These are phyloP conservation scores for Leptinotarsa texana DNA, from an alignment of 1,140 invertebrate genomes.

Conservation along the genomic window DNA sequence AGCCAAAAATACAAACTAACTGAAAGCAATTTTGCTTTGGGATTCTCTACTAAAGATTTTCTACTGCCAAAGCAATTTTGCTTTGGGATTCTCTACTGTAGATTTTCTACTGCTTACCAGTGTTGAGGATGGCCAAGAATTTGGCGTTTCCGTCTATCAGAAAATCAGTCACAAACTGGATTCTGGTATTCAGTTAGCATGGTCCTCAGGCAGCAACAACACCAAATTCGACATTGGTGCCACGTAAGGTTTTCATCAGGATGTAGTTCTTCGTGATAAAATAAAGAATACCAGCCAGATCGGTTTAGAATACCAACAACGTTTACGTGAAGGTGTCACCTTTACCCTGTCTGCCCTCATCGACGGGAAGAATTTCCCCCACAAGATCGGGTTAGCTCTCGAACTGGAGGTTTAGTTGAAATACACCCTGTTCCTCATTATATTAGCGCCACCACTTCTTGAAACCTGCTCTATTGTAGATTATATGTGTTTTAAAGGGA, in stretches of 20 bases:
- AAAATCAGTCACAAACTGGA: constrained; percentile 85
- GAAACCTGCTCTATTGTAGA: constrained; percentile 49
- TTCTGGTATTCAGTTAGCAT: constrained; percentile 86
- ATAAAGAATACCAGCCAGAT: constrained; percentile 94
- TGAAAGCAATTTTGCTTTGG: constrained; percentile 89
- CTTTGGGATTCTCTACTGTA: constrained; percentile 84
- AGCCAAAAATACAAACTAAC: constrained; percentile 85
- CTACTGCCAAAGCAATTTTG: constrained; percentile 82
- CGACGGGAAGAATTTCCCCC: constrained; percentile 97
- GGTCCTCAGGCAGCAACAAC: constrained; percentile 85
- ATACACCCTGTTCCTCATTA: constrained; percentile 33
- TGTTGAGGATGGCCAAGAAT: constrained; percentile 92
- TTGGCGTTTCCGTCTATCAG: constrained; percentile 91
- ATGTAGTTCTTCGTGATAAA: constrained; percentile 86
- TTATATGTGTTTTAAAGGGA: constrained; percentile 45
- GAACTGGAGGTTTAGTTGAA: constrained; percentile 84
- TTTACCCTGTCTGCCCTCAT: constrained; percentile 89
- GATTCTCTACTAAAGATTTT: constrained; percentile 88
- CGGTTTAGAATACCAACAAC: constrained; percentile 93
- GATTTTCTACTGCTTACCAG: constrained; percentile 93
- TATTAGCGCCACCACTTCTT: constrained; percentile 39
- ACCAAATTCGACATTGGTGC: constrained; percentile 90
- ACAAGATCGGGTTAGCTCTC: constrained; percentile 91
- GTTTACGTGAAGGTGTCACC: constrained; percentile 88
- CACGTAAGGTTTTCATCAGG: constrained; percentile 84